These are phyloP conservation scores for Anguilla japonica DNA, from an alignment of 2,113 vertebrate species.

Conservation along the genomic window DNA sequence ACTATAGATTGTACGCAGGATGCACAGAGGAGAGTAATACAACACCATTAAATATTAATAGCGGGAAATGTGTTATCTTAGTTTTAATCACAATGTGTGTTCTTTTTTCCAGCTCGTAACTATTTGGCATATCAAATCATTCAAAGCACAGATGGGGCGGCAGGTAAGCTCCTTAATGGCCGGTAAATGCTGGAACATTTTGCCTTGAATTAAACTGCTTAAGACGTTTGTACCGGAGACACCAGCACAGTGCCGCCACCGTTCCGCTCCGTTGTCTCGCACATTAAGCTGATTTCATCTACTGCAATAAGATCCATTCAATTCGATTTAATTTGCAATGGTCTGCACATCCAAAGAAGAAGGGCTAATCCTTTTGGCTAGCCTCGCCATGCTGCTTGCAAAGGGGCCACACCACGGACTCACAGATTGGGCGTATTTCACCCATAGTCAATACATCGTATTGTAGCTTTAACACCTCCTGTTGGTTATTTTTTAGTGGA, in stretches of 20 bases:
- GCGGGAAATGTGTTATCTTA: neutral
- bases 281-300: conserved; percentile 44
- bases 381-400: neutral
- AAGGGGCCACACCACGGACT: neutral
- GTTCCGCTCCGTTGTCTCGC: conserved; percentile 3
- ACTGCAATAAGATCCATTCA: conserved; percentile 22
- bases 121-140: neutral
- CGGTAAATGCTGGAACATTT: neutral
- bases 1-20: neutral
- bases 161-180: conserved; percentile 28
- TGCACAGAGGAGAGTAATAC: neutral
- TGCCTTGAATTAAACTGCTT: conserved; percentile 20
- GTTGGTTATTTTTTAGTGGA: no score
- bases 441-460: neutral
- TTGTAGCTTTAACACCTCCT: no score
- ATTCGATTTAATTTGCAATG: conserved; percentile 27
- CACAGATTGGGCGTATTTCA: neutral
- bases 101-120: neutral
- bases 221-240: conserved; percentile 26
- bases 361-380: conserved; percentile 25
- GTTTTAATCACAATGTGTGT: neutral
- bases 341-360: conserved; percentile 37
- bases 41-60: neutral
- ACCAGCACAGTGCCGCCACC: conserved; percentile 27
- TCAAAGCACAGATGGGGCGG: conserved; percentile 17